phyloP scores from a whole-genome alignment of 2,888 invertebrate genomes.

The Drosophila cognata region DNA sequence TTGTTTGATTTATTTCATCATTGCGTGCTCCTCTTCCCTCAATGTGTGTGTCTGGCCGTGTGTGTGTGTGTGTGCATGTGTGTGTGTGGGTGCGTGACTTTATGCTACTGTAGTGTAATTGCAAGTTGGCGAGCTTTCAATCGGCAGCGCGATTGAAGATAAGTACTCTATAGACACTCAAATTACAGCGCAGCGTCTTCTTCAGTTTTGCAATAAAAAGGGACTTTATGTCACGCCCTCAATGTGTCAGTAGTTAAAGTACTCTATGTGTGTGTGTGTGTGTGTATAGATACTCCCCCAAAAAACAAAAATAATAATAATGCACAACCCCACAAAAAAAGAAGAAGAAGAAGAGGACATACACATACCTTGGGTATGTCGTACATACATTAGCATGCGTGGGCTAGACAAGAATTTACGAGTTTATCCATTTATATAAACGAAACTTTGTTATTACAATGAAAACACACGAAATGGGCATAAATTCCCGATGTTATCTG shows the following conservation, averaged over 20 bases:
- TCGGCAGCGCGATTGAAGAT: slow-evolving; percentile 58
- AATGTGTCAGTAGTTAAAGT: slow-evolving; percentile 32
- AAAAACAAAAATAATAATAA: slow-evolving; percentile 12
- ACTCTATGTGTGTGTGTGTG: slow-evolving; percentile 3
- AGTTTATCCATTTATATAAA: slow-evolving; percentile 52
- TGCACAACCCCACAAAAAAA: slow-evolving; percentile 1
- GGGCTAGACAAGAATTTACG: slow-evolving; percentile 54
- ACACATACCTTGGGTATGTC: slow-evolving; percentile 3
- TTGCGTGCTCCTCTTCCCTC: slow-evolving; percentile 62
- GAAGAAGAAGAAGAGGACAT: neutral
- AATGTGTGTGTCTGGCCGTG: neutral
- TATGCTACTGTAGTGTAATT: slow-evolving; percentile 64
- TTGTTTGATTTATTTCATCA: slow-evolving; percentile 77
- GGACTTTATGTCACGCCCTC: slow-evolving; percentile 64
- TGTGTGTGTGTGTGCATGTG: slow-evolving; percentile 14
- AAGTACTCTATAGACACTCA: slow-evolving; percentile 69
- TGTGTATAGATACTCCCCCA: slow-evolving; percentile 9
- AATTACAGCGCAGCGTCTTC: slow-evolving; percentile 70
- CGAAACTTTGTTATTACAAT: slow-evolving; percentile 67
- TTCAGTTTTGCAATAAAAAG: slow-evolving; percentile 50
- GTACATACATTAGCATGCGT: slow-evolving; percentile 31
- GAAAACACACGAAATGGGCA: slow-evolving; percentile 57
- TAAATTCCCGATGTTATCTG: slow-evolving; percentile 57
- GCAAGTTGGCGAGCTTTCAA: slow-evolving; percentile 63
- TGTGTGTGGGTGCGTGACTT: slow-evolving; percentile 54